Base-by-base conservation (phyloP, 2,113 vertebrate species). In the Neolamprologus variostigma region DNA sequence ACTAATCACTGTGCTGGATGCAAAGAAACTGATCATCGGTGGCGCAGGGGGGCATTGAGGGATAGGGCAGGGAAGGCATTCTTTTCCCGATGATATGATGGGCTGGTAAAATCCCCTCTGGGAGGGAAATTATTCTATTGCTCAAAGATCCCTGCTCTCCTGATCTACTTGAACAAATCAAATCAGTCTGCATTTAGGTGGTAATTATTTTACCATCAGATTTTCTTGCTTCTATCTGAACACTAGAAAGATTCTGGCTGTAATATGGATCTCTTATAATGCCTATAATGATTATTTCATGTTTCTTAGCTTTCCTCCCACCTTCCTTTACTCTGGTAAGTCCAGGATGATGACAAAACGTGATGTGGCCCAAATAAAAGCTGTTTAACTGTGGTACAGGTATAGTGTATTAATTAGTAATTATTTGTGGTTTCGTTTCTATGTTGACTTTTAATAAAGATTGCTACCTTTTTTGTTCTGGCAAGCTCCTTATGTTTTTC, bases 81-180 rank as follows among this genome's bases (percentile, higher is more conserved):
- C 16, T 31, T 86, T 78, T 85, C 28, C 80, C 85, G 71, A 71
- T 2, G 14, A 81, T 86, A 59, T 85, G 86, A 89, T 88, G 80
- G 78, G 59, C 59, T 91, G 87, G 93, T 94, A 93, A 93, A 87
- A 89, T 71, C 57, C 80, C 53, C 87, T 66, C 54, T 88, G 85
- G 87, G 86, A 91, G 76, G 79, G 81, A 92, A 95, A 94, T 94
- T 28, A 91, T 93, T 81, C 84, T 86, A 90, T 90, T 87, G 81
- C 91, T 71, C 63, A 68, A 90, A 59, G 68, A 92, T 50, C 91
- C 37, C 63, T 42, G 87, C 89, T 90, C 78, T 35, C 28, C 68
- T 82, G 83, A 82, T 90, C 59, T 66, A 87, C 83, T 82, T 85
- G 80, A 89, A 63, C 57, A 80, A 91, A 94, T 91, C 86, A 78